Evolutionary conservation across 2,888 invertebrate species (phyloP).

Genomic region (Halocaridina rubra): DNA sequence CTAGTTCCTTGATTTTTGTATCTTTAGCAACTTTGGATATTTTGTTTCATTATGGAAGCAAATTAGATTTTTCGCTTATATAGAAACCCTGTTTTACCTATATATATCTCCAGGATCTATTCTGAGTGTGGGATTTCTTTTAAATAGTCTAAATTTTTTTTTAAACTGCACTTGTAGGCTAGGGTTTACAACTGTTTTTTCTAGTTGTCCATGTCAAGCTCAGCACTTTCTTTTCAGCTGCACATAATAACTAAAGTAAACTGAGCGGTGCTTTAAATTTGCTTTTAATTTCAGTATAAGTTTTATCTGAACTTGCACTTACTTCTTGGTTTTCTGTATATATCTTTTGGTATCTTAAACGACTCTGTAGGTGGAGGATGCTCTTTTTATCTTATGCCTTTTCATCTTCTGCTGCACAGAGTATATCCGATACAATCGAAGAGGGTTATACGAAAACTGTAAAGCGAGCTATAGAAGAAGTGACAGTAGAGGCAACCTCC

Average conservation of each 20-base stretch:
- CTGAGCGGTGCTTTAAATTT: background rate
- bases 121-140: background rate
- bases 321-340: slow-evolving; percentile 23
- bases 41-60: no score
- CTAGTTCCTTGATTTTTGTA: no score
- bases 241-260: background rate
- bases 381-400: slow-evolving; percentile 43
- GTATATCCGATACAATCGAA: slow-evolving; percentile 42
- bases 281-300: background rate
- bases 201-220: slow-evolving; percentile 3
- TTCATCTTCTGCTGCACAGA: slow-evolving; percentile 54
- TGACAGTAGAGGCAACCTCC: slow-evolving; percentile 48
- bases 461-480: slow-evolving; percentile 61
- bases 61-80: no score
- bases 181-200: background rate
- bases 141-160: background rate
- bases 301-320: background rate
- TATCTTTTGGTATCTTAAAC: slow-evolving; percentile 6
- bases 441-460: slow-evolving; percentile 58
- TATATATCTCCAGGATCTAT: slow-evolving; percentile 36
- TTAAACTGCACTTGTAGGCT: slow-evolving; percentile 27
- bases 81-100: no score
- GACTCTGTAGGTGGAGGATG: slow-evolving; percentile 30
- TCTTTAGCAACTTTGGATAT: no score
- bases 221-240: background rate